Conservation (phyloP, 1,140 invertebrate species). For the Leptinotarsa undecemlineata region DNA sequence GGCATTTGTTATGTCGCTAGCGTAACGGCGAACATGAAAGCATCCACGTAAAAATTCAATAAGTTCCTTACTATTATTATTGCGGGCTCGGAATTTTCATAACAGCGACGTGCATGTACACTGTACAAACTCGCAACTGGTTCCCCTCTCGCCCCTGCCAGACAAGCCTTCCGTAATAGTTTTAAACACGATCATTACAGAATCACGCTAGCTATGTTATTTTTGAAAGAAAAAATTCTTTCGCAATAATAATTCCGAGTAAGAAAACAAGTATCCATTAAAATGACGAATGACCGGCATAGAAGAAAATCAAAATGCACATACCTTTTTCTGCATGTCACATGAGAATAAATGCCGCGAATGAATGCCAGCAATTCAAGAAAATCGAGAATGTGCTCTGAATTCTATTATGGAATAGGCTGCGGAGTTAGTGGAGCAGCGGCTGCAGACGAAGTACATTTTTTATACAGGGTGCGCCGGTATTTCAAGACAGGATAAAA, state of each 20-base stretch:
- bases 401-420: conserved; percentile 33
- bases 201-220: conserved; percentile 40
- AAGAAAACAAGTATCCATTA: conserved; percentile 44
- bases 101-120: conserved; percentile 7
- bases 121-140: neutral
- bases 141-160: neutral
- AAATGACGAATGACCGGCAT: conserved; percentile 42
- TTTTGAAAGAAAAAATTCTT: conserved; percentile 31
- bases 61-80: neutral
- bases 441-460: neutral
- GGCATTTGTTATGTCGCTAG: too few relatives aligned
- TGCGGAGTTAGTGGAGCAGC: neutral
- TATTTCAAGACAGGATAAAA: too few relatives aligned
- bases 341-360: conserved; percentile 29
- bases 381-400: conserved; percentile 37
- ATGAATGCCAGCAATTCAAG: conserved; percentile 37
- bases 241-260: conserved; percentile 40
- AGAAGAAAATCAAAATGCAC: conserved; percentile 47
- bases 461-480: too few relatives aligned
- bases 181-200: conserved; percentile 35
- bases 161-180: conserved; percentile 12
- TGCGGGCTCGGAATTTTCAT: conserved; percentile 4
- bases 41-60: neutral
- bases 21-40: neutral
- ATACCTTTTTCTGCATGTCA: conserved; percentile 44